phyloP scores from a whole-genome alignment of 2,113 vertebrate genomes.

The Lepisosteus oculatus region DNA sequence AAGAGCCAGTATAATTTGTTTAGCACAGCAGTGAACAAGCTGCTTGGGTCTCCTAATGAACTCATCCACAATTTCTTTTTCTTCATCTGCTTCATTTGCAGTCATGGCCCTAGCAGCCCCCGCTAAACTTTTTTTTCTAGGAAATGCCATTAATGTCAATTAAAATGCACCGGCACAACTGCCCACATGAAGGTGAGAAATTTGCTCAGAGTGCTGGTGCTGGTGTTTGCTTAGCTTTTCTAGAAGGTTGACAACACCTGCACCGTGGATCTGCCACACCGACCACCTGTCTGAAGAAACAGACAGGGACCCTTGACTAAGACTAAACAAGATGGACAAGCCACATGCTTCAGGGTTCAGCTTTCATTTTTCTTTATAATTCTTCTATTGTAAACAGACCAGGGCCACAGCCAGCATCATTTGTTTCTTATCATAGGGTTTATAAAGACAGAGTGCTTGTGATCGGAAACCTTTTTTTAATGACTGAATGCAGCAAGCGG shows the following conservation, averaged over 20 bases:
- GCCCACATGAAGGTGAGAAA: constrained; percentile 17
- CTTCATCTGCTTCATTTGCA: constrained; percentile 25
- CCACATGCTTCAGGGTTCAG: background rate
- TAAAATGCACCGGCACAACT: constrained; percentile 43
- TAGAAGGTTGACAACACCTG: constrained; percentile 54
- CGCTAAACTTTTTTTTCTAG: background rate
- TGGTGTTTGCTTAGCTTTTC: constrained; percentile 18
- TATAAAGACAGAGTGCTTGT: background rate
- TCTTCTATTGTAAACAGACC: too few species aligned
- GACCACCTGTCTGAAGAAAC: constrained; percentile 46
- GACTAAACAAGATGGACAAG: constrained; percentile 39
- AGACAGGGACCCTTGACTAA: constrained; percentile 37
- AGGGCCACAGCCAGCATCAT: too few species aligned
- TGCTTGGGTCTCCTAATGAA: constrained; percentile 11
- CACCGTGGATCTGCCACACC: constrained; percentile 23
- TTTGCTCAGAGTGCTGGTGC: constrained; percentile 30
- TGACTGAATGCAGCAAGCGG: constrained; percentile 32
- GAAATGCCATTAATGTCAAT: constrained; percentile 30
- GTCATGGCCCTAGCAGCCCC: background rate
- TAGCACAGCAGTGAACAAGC: background rate
- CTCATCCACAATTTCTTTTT: constrained; percentile 22
- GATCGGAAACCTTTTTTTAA: constrained; percentile 40
- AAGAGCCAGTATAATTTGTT: background rate
- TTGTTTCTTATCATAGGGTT: too few species aligned
- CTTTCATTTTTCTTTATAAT: background rate